phyloP scores from a whole-genome alignment of 2,888 invertebrate species.

The Cancer borealis region DNA sequence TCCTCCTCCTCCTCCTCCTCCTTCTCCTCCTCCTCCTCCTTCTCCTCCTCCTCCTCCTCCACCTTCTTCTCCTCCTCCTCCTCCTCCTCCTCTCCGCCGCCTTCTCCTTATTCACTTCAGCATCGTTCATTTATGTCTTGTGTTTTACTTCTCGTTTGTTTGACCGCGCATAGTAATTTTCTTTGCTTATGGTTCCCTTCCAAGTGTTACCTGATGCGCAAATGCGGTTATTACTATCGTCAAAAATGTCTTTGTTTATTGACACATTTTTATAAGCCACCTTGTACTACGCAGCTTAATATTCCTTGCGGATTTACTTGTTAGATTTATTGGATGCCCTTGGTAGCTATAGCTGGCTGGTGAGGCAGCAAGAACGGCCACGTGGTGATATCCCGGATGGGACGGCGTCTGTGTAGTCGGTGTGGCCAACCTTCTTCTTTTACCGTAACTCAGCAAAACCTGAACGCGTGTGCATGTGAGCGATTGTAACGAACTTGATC shows the following conservation, averaged over 20 bases:
- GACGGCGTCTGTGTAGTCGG: neutral
- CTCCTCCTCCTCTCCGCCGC: neutral
- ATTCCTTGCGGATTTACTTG: neutral
- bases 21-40: neutral
- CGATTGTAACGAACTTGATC: neutral
- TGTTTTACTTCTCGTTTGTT: constrained; percentile 5
- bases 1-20: neutral
- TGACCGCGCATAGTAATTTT: neutral
- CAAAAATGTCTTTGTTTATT: neutral
- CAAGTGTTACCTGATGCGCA: neutral
- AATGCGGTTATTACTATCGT: neutral
- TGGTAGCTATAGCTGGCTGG: neutral
- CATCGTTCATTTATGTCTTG: neutral
- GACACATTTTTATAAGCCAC: neutral
- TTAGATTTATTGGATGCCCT: neutral
- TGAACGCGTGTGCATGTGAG: neutral
- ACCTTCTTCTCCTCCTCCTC: neutral
- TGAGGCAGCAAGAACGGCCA: neutral
- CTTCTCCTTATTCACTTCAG: neutral
- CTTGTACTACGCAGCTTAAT: neutral
- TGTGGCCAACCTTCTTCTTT: neutral
- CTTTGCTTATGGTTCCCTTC: neutral
- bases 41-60: neutral
- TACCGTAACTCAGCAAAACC: neutral
- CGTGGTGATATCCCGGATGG: neutral